Conservation (phyloP, 2,113 vertebrate genomes). For the Lontra canadensis region DNA sequence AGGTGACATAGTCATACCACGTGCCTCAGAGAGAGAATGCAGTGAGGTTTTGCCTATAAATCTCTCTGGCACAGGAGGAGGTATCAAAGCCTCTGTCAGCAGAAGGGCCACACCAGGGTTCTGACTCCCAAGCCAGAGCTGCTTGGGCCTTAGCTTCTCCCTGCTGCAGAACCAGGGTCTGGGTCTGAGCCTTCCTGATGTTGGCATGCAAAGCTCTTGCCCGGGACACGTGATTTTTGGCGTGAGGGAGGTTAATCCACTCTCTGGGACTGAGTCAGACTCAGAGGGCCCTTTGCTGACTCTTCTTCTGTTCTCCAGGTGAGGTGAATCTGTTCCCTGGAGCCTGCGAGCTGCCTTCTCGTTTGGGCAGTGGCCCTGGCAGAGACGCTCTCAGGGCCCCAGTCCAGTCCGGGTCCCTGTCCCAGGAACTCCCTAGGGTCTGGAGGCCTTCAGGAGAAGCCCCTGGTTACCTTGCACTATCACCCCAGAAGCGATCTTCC, state of each 20-base stretch:
- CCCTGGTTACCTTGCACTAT: background rate
- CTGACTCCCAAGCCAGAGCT: background rate
- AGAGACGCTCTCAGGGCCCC: too few species aligned
- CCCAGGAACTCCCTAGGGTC: background rate
- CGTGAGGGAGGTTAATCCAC: background rate
- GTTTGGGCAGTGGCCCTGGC: background rate
- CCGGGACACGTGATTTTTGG: background rate
- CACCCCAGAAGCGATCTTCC: background rate
- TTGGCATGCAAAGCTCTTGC: background rate
- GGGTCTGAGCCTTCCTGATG: background rate
- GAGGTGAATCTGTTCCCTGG: background rate
- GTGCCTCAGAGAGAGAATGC: background rate
- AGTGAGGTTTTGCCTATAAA: background rate
- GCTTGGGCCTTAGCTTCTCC: background rate
- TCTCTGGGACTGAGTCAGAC: background rate
- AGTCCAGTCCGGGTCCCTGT: background rate
- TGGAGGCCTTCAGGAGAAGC: background rate
- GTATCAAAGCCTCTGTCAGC: background rate
- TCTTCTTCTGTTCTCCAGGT: background rate
- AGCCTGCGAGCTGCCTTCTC: background rate
- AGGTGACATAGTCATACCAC: background rate
- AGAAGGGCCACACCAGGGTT: background rate
- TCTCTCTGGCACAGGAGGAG: background rate
- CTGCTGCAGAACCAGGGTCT: background rate
- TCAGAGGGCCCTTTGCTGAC: background rate